These are phyloP conservation scores for Sicus ferrugineus DNA, from an alignment of 2,888 invertebrate genomes.

Conservation along the genomic window DNA sequence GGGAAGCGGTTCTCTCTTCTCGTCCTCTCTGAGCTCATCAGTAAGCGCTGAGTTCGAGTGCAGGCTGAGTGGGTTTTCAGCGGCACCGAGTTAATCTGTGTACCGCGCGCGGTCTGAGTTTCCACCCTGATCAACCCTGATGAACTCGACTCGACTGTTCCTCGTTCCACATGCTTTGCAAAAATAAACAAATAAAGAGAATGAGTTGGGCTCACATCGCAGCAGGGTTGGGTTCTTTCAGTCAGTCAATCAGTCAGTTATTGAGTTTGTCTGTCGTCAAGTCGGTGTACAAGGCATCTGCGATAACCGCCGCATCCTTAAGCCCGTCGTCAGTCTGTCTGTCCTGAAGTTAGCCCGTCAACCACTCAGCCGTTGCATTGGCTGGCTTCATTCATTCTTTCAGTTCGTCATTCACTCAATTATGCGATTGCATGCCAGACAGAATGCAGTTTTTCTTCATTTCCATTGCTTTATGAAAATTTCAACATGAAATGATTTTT, in stretches of 20 bases:
- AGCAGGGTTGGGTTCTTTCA: background rate
- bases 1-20: background rate
- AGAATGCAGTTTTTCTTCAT: slow-evolving; percentile 11
- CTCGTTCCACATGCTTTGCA: background rate
- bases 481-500: background rate
- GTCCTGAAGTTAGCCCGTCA: background rate
- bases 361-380: background rate
- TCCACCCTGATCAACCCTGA: background rate
- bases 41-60: background rate
- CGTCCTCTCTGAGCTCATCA: background rate
- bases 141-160: background rate
- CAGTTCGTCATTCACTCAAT: slow-evolving; percentile 11
- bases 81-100: background rate
- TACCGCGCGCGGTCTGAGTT: background rate
- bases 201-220: background rate
- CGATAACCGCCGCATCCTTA: no score
- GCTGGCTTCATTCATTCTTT: background rate
- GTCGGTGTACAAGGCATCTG: no score
- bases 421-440: slow-evolving; percentile 1
- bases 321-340: background rate
- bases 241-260: slow-evolving; percentile 15
- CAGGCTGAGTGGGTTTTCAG: background rate
- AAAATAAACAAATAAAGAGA: background rate
- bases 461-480: slow-evolving; percentile 8
- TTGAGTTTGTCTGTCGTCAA: no score